Percentiles rank a stretch among this genome's conserved stretches.
These are phyloP conservation scores for Drosophila lacicola DNA, from an alignment of 2,888 invertebrate genomes.

Conservation along the genomic window DNA sequence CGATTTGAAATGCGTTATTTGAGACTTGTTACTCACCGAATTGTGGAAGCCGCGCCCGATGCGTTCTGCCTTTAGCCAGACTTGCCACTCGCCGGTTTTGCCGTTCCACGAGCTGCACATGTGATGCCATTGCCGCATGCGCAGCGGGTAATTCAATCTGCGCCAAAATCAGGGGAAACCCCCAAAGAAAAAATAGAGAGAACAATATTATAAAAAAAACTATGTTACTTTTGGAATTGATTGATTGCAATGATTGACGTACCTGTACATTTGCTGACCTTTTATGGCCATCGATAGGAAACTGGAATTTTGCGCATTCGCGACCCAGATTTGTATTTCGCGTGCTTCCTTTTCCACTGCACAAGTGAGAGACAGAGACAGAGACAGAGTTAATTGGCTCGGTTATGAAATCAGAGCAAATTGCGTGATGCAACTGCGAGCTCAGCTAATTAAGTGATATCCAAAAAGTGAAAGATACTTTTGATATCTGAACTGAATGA, in stretches of 20 bases:
- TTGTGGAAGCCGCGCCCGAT: constrained; percentile 95
- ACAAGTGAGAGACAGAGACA: constrained; percentile 54
- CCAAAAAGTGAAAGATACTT: neutral
- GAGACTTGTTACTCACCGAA: constrained; percentile 87
- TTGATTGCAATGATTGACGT: constrained; percentile 77
- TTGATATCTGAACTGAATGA: neutral
- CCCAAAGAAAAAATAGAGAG: constrained; percentile 6
- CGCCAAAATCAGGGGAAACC: neutral
- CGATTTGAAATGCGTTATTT: constrained; percentile 33
- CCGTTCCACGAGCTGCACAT: constrained; percentile 95
- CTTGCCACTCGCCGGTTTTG: constrained; percentile 95
- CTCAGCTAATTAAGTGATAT: neutral
- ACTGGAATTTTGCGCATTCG: constrained; percentile 92
- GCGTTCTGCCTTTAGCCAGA: constrained; percentile 94
- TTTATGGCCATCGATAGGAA: constrained; percentile 93
- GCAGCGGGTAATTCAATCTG: constrained; percentile 89
- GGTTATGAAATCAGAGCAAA: constrained; percentile 39
- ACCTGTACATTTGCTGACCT: constrained; percentile 92
- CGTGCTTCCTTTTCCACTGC: constrained; percentile 90
- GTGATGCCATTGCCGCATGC: constrained; percentile 92
- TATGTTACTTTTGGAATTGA: too few relatives aligned
- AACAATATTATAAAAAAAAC: constrained; percentile 19
- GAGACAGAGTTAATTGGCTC: constrained; percentile 23
- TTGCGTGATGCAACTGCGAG: constrained; percentile 34
- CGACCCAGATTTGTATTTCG: constrained; percentile 92